phyloP scores from a whole-genome alignment of 2,888 invertebrate species.

The Nemoura dubitans region DNA sequence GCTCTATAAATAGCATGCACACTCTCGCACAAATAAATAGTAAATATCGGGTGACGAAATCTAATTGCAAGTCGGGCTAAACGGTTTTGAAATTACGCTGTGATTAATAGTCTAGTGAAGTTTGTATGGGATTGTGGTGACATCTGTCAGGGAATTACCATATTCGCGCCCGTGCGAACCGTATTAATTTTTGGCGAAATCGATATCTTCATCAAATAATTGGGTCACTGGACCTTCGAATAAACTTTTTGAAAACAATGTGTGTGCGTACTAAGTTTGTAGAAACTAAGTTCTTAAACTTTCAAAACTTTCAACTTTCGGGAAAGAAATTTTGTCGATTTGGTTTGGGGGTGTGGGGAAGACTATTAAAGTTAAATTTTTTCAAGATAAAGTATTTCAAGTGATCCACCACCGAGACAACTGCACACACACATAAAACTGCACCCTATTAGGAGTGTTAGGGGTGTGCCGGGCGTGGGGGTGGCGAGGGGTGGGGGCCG shows the following conservation, averaged over 20 bases:
- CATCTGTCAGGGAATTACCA: not conserved
- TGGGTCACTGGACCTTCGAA: constrained; percentile 17
- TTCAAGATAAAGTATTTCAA: constrained; percentile 7
- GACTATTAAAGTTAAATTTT: constrained; percentile 7
- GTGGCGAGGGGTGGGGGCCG: not conserved
- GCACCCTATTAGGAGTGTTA: not conserved
- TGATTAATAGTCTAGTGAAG: not conserved
- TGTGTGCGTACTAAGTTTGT: constrained; percentile 21
- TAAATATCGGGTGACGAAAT: not conserved
- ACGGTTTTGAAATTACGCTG: not conserved
- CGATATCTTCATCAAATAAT: constrained; percentile 24
- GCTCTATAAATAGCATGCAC: not conserved
- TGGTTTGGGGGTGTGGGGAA: not conserved
- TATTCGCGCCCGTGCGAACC: not conserved
- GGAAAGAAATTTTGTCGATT: constrained; percentile 28
- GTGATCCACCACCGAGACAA: not conserved
- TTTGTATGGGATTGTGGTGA: not conserved
- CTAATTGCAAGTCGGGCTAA: not conserved
- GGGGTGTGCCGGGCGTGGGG: not conserved
- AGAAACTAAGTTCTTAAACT: not conserved
- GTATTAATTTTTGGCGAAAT: constrained; percentile 9
- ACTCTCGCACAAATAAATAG: not conserved
- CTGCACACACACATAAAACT: not conserved
- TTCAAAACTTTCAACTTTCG: constrained; percentile 28
- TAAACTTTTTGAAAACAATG: constrained; percentile 23